Conservation (phyloP, 2,797 vertebrate species). For the Lycodopsis pacificus region DNA sequence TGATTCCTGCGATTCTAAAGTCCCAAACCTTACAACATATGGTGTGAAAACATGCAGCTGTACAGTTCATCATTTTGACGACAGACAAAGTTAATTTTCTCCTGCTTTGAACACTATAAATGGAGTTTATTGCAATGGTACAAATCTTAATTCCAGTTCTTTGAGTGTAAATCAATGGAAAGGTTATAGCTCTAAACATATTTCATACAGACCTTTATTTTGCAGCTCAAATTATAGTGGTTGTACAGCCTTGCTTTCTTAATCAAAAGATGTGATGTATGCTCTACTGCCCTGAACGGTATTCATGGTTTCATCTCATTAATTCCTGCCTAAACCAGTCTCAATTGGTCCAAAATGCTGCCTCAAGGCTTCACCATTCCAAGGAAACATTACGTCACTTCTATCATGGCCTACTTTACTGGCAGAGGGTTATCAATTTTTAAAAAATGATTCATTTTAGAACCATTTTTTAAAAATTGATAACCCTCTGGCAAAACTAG, state of each 20-base stretch:
- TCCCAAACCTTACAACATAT: not conserved
- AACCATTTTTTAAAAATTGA: constrained; percentile 50
- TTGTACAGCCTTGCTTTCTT: not conserved
- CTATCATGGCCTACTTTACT: constrained; percentile 40
- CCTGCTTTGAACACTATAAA: not conserved
- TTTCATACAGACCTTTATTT: constrained; percentile 8
- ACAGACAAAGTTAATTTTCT: not conserved
- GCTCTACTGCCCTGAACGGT: constrained; percentile 4
- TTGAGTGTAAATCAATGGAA: not conserved
- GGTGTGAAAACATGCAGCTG: not conserved
- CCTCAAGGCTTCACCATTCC: constrained; percentile 6
- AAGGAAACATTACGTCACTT: constrained; percentile 27
- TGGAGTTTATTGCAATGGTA: not conserved
- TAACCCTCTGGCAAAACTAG: constrained; percentile 53
- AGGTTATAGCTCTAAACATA: not conserved
- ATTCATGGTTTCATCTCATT: constrained; percentile 17
- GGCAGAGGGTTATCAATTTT: too few relatives aligned
- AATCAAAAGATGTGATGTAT: constrained; percentile 10
- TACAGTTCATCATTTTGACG: not conserved
- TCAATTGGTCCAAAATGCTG: constrained; percentile 22
- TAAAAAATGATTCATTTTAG: constrained; percentile 57
- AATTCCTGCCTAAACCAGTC: not conserved
- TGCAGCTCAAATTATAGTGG: not conserved
- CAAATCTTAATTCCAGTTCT: not conserved
- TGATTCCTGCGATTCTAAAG: constrained; percentile 10